Evolutionary conservation across 2,888 invertebrate species (phyloP).

Genomic region (Chymomyza caudatula): DNA sequence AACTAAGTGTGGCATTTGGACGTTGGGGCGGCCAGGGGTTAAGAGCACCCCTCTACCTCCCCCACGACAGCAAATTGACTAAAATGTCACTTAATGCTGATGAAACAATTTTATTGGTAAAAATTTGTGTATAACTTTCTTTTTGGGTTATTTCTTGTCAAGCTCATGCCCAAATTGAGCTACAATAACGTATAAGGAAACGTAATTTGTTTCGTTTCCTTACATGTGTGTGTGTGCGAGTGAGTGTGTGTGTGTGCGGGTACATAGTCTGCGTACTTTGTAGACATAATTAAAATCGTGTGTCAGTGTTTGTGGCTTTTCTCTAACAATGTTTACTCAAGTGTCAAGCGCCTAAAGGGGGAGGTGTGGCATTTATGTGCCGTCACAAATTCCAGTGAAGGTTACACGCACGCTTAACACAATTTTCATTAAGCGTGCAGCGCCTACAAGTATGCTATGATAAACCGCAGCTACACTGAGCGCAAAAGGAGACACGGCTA

Average conservation of each 20-base stretch:
- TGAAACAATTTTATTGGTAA: slow-evolving; percentile 58
- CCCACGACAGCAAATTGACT: neutral
- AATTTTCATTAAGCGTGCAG: slow-evolving; percentile 33
- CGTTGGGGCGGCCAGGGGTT: neutral
- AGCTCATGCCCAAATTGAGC: slow-evolving; percentile 47
- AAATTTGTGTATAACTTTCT: slow-evolving; percentile 31
- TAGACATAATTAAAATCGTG: slow-evolving; percentile 57
- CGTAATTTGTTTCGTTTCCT: neutral
- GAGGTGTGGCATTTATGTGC: neutral
- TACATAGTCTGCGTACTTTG: neutral
- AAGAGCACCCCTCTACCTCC: neutral
- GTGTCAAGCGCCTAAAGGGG: slow-evolving; percentile 34
- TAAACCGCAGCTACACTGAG: neutral
- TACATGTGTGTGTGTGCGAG: neutral
- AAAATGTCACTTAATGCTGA: slow-evolving; percentile 43
- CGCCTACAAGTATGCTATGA: slow-evolving; percentile 59
- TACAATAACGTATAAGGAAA: slow-evolving; percentile 21
- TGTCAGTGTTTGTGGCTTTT: slow-evolving; percentile 14
- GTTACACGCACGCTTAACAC: slow-evolving; percentile 32
- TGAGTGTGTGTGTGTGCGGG: neutral
- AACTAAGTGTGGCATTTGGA: slow-evolving; percentile 20
- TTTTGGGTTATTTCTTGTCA: neutral
- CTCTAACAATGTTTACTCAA: slow-evolving; percentile 55
- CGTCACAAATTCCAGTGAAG: slow-evolving; percentile 12
- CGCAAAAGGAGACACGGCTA: neutral